Evolutionary conservation across 2,113 vertebrate species (phyloP), one percentile per base, ranked within the genome.

Genomic region (Vombatus ursinus): DNA sequence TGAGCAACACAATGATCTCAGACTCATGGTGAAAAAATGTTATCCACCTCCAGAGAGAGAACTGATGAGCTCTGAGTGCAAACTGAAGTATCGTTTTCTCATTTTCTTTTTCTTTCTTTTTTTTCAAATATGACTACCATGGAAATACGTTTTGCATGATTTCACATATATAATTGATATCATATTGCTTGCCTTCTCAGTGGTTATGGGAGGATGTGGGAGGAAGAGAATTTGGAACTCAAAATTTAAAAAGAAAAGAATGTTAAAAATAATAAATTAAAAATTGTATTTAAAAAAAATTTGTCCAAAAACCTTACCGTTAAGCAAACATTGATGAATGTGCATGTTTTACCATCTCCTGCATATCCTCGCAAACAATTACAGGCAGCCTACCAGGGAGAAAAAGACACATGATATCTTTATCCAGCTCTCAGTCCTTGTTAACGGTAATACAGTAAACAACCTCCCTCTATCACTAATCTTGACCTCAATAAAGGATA

Each of bases 291-390:
- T 37, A 44, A 44, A 84, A 3, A 31, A 28, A 9, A 0, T 6
- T 0, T 0, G 23, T 48, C 23, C 53, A 6, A 28, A 90, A 51
- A 10, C 44, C 0, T 1, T 68, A 98, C 99, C 24, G 98, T 98
- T 90, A 37, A 94, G 97, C 99, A 99, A 89, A 98, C 25, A 52
- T 99, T 98, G 97, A 99, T 98, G 22, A 98, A 97, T 0, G 95
- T 96, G 97, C 99, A 99, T 90, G 1, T 97, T 96, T 98, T 99
- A 89, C 99, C 99, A 5, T 99, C 98, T 22, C 99, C 99, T 0
- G 98, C 98, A 97, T 99, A 99, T 8, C 98, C 98, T 0, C 97
- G 97, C 48, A 98, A 96, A 97, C 99, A 99, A 96, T 98, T 98
- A 47, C 99, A 99, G 23, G 94, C 98, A 0, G 99, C 99, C 99